These are phyloP conservation scores for Pissodes strobi DNA, from an alignment of 1,140 invertebrate species.

Conservation along the genomic window DNA sequence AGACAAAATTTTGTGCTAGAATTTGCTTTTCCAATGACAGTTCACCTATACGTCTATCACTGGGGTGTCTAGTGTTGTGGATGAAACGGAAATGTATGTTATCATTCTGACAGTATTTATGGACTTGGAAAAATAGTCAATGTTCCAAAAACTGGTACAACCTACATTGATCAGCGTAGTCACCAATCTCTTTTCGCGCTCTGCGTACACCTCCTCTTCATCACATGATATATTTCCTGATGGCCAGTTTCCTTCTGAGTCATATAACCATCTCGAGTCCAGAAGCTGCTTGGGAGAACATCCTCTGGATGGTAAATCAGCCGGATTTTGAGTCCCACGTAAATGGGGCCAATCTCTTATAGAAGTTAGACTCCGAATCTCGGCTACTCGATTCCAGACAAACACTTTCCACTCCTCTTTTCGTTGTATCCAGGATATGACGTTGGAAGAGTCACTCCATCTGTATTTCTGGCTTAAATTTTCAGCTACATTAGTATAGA, in stretches of 20 bases:
- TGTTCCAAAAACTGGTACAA: no score
- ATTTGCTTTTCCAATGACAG: constrained; percentile 36
- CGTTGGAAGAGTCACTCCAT: constrained; percentile 2
- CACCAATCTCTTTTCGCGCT: no score
- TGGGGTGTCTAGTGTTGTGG: constrained; percentile 40
- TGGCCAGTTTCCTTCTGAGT: constrained; percentile 37
- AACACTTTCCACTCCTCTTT: no score
- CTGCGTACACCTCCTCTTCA: no score
- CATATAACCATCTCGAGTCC: constrained; percentile 46
- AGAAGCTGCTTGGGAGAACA: no score
- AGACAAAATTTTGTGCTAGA: constrained; percentile 30
- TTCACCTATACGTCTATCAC: constrained; percentile 41
- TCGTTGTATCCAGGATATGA: no score
- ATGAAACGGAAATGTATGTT: constrained; percentile 36
- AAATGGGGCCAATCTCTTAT: constrained; percentile 53
- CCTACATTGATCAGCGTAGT: constrained; percentile 4
- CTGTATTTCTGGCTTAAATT: constrained; percentile 8
- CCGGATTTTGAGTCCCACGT: constrained; percentile 53
- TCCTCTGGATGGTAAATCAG: no score
- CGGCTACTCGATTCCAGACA: no score
- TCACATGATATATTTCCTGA: neutral
- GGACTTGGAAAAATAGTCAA: no score
- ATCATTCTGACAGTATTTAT: neutral
- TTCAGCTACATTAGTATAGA: constrained; percentile 5
- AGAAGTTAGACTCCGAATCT: no score